phyloP scores from a whole-genome alignment of 1,140 invertebrate species.

The Patella vulgata region DNA sequence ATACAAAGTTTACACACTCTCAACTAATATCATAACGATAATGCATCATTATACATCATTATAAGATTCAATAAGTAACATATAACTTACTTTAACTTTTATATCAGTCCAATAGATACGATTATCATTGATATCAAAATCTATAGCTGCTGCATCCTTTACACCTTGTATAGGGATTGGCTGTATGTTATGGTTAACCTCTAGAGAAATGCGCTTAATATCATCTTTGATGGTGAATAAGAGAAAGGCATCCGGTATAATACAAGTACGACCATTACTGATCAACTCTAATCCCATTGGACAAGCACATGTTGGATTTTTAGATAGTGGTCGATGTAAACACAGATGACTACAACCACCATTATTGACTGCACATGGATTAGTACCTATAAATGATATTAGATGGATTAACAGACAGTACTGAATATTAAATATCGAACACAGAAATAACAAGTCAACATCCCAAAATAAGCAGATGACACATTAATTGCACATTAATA shows the following conservation, averaged over 20 bases:
- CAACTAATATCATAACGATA: too few species aligned
- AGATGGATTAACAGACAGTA: neutral
- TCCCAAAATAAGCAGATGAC: too few species aligned
- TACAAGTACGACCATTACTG: slow-evolving; percentile 81
- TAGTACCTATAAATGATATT: slow-evolving; percentile 71
- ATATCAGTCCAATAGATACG: slow-evolving; percentile 93
- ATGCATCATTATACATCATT: too few species aligned
- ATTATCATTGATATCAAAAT: slow-evolving; percentile 88
- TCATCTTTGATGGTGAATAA: slow-evolving; percentile 85
- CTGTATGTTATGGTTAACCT: slow-evolving; percentile 83
- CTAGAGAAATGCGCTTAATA: slow-evolving; percentile 74
- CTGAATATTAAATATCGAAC: too few species aligned
- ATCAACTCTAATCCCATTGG: slow-evolving; percentile 80
- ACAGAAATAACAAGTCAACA: too few species aligned
- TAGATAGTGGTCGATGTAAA: slow-evolving; percentile 81
- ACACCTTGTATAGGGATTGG: slow-evolving; percentile 72
- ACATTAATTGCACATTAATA: too few species aligned
- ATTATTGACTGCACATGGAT: slow-evolving; percentile 92
- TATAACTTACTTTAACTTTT: slow-evolving; percentile 69
- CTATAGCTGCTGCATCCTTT: slow-evolving; percentile 87
- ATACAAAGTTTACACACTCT: too few species aligned
- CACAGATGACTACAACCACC: slow-evolving; percentile 98
- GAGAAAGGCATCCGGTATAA: slow-evolving; percentile 88
- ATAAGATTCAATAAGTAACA: too few species aligned
- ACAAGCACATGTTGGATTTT: slow-evolving; percentile 79